phyloP scores from a whole-genome alignment of 37 sponge, comb jelly and placozoan species.

The Cliona cf. orientalis region DNA sequence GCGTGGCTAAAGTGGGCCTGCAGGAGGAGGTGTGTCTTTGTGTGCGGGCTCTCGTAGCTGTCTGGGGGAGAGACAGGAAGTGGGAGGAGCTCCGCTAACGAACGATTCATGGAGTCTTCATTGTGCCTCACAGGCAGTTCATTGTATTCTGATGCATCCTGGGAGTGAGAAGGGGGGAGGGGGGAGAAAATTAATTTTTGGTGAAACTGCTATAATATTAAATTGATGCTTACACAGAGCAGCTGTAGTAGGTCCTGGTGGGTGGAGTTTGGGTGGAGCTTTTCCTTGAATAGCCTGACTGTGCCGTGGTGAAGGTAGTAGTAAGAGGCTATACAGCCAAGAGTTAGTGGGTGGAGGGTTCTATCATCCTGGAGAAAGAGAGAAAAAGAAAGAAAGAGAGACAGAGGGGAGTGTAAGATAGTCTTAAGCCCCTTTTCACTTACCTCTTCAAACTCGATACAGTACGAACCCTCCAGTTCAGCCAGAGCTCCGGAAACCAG shows the following conservation, averaged over 20 bases:
- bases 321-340: constrained; percentile 96
- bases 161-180: not conserved
- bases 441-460: constrained; percentile 82
- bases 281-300: constrained; percentile 81
- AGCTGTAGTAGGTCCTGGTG: constrained; percentile 78
- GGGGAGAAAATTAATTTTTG: not conserved
- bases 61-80: constrained; percentile 56
- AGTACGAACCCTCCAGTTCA: constrained; percentile 76
- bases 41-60: constrained; percentile 92
- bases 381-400: not conserved
- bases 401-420: too few species aligned
- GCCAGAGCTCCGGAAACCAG: constrained; percentile 63
- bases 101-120: constrained; percentile 89
- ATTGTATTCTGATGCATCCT: constrained; percentile 93
- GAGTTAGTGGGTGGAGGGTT: constrained; percentile 55
- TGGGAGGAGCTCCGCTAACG: constrained; percentile 74
- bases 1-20: constrained; percentile 92
- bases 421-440: not conserved
- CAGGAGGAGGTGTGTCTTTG: constrained; percentile 90
- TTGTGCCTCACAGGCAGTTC: constrained; percentile 98
- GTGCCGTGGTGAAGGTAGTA: constrained; percentile 95
- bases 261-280: constrained; percentile 57
- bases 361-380: constrained; percentile 62
- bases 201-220: not conserved
- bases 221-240: constrained; percentile 75